Conservation (phyloP, 1,140 invertebrate species). For the Wiebesia pumilae region DNA sequence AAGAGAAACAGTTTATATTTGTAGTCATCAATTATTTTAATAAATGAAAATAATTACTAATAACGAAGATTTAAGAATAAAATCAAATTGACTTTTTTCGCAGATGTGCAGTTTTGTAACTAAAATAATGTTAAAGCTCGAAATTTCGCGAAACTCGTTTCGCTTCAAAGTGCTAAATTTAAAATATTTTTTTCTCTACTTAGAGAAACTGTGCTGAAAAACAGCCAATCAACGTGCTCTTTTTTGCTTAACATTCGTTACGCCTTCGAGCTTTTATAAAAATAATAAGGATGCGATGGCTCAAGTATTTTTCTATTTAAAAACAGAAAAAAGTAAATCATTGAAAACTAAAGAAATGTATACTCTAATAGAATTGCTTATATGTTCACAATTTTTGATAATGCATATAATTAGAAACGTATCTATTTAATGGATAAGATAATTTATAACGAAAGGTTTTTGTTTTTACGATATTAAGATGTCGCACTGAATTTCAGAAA, state of each 20-base stretch:
- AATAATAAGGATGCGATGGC: neutral
- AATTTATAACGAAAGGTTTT: no score
- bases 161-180: neutral
- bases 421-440: no score
- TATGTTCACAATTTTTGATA: no score
- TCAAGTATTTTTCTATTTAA: no score
- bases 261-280: neutral
- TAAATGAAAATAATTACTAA: neutral
- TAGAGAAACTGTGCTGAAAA: neutral
- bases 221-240: neutral
- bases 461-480: no score
- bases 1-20: neutral
- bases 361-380: no score
- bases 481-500: no score
- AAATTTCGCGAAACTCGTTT: neutral
- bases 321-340: no score
- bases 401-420: no score
- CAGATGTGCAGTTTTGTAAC: neutral
- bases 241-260: neutral
- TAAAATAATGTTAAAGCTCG: no score
- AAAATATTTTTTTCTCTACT: neutral
- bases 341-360: no score
- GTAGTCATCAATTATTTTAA: neutral
- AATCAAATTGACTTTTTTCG: neutral
- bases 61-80: neutral